Evolutionary conservation across 2,797 vertebrate genomes (phyloP).

Genomic region (Coendou prehensilis): DNA sequence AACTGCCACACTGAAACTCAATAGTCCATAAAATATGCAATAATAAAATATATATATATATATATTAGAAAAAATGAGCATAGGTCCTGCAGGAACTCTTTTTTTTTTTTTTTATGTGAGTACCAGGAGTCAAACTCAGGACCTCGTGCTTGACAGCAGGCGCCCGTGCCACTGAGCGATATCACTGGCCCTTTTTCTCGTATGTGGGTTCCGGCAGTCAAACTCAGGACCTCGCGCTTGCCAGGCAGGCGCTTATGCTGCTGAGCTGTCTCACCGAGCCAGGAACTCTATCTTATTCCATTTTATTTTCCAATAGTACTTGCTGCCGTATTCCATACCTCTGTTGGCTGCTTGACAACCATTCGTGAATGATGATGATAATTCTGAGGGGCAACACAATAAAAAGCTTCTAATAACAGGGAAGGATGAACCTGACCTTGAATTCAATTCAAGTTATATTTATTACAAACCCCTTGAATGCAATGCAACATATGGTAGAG

Average conservation of each 20-base stretch:
- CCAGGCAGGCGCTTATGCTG: too few relatives aligned
- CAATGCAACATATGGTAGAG: not conserved
- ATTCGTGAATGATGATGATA: not conserved
- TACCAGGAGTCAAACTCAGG: too few relatives aligned
- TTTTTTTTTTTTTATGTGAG: not conserved
- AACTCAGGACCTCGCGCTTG: too few relatives aligned
- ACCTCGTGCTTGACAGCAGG: too few relatives aligned
- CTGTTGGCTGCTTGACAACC: not conserved
- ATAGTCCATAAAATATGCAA: not conserved
- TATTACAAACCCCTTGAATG: not conserved
- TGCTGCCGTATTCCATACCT: not conserved
- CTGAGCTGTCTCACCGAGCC: too few relatives aligned
- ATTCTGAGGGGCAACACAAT: conserved; percentile 34
- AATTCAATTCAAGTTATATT: conserved; percentile 6
- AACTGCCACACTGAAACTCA: not conserved
- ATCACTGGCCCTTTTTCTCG: too few relatives aligned
- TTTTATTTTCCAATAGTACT: not conserved
- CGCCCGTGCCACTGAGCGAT: too few relatives aligned
- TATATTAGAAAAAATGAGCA: not conserved
- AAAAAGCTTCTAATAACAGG: conserved; percentile 30
- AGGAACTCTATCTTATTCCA: too few relatives aligned
- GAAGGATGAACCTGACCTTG: conserved; percentile 18
- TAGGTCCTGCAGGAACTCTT: not conserved
- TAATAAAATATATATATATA: not conserved
- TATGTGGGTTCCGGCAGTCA: too few relatives aligned